Base-by-base conservation (phyloP, 2,797 vertebrate species). In the Neomorphus geoffroyi region DNA sequence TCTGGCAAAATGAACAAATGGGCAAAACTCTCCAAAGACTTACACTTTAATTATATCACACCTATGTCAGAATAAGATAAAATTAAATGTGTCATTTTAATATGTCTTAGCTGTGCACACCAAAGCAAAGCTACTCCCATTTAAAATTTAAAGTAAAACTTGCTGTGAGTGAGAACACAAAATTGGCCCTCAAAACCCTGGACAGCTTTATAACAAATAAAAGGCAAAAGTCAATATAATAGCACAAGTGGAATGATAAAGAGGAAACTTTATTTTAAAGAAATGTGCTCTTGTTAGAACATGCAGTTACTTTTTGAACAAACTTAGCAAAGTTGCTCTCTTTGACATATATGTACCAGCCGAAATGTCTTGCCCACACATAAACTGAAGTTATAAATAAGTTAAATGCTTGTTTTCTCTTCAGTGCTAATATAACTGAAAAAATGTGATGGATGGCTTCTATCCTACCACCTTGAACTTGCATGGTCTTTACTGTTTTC, bases 1-100 rank as follows among this genome's bases (percentile, higher is more conserved):
- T 11, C 45, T 93, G 60, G 45, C 28, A 94, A 90, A 94, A 90
- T 10, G 51, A 93, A 88, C 24, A 93, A 92, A 90, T 70, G 66
- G 66, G 10, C 66, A 93, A 75, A 86, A 37, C 7, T 81, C 86
- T 90, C 62, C 48, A 80, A 86, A 94, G 90, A 62, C 28, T 58
- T 60, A 79, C 18, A 62, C 80, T 93, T 91, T 86, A 91, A 91
- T 90, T 93, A 74, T 90, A 84, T 35, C 72, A 22, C 51, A 69
- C 78, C 56, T 66, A 45, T 58, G 16, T 64, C 73, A 90, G 82
- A 94, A 94, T 93, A 57, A 81, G 83, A 84, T 70, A 88, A 94
- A 94, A 93, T 81, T 50, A 88, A 92, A 30, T 10, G 2, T 86
- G 66, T 92, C 74, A 45, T 93, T 95, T 90, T 58, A 80, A 69